Evolutionary conservation across 2,888 invertebrate genomes (phyloP), one percentile per base, ranked within the genome.

Genomic region (Plutella xylostella): DNA sequence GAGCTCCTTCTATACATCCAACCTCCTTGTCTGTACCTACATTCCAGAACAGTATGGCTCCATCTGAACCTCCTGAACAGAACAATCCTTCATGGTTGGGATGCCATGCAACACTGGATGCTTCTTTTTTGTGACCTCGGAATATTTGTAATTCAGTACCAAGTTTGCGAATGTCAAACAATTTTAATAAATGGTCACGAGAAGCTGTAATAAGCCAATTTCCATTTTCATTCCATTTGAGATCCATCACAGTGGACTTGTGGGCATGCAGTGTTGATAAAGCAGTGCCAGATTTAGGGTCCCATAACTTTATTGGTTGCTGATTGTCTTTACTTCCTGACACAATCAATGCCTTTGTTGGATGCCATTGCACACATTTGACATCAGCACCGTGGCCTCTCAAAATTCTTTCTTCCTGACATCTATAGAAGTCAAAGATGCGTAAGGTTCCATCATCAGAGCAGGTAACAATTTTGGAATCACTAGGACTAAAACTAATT

Each of bases 351-450:
- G 94, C 93, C 79, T 98, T 99, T 61, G 95, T 94, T 1, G 99
- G 99, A 86, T 99, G 99, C 99, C 99, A 99, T 72, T 98, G 98
- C 5, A 98, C 97, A 82, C 98, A 97, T 80, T 98, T 98, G 0
- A 98, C 98, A 85, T 98, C 98, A 20, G 98, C 96, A 58, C 98
- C 98, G 71, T 98, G 98, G 56, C 98, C 94, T 85, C 94, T 85
- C 41, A 95, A 85, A 61, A 98, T 94, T 68, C 92, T 90, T 80
- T 99, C 99, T 87, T 99, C 98, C 68, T 94, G 92, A 74, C 96
- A 96, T 58, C 96, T 91, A 70, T 94, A 90, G 86, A 99, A 99
- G 85, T 99, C 99, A 96, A 98, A 99, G 65, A 99, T 94, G 63
- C 98, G 88, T 51, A 99, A 90, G 15, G 99, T 99, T 56, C 98